phyloP scores from a whole-genome alignment of 2,888 invertebrate genomes.

The Phasia obesa region DNA sequence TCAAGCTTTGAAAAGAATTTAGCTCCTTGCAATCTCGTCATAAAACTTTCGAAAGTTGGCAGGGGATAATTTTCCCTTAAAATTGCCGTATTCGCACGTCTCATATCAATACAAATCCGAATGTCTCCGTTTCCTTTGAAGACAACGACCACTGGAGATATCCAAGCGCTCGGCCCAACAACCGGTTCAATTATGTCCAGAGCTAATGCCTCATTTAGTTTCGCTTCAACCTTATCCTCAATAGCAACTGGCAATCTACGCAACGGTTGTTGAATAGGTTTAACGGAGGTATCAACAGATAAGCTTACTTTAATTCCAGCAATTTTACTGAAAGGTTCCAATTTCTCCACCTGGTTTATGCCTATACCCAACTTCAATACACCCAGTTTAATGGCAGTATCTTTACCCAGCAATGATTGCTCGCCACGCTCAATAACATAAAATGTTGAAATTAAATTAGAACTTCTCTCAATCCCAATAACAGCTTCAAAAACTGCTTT shows the following conservation, averaged over 20 bases:
- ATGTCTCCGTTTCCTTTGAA: background rate
- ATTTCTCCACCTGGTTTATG: slow-evolving; percentile 45
- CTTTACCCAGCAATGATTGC: slow-evolving; percentile 58
- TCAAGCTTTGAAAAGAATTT: no score
- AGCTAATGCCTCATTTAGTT: slow-evolving; percentile 70
- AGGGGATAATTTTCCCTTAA: background rate
- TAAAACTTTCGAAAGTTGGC: no score
- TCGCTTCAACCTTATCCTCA: slow-evolving; percentile 39
- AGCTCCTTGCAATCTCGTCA: no score
- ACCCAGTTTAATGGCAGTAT: slow-evolving; percentile 20
- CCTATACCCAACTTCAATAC: slow-evolving; percentile 57
- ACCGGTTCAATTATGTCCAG: no score
- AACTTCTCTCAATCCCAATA: slow-evolving; percentile 15
- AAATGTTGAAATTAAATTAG: slow-evolving; percentile 58
- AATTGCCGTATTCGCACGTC: slow-evolving; percentile 33
- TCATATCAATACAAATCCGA: slow-evolving; percentile 26
- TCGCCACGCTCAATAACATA: no score
- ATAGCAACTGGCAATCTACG: slow-evolving; percentile 7
- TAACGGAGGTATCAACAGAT: no score
- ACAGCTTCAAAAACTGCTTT: no score
- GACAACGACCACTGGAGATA: slow-evolving; percentile 34
- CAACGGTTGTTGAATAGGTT: no score
- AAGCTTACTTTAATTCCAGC: no score
- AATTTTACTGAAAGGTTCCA: slow-evolving; percentile 30
- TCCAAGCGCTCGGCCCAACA: slow-evolving; percentile 69